A percentile compares a stretch with the other conserved stretches of the same genome.
Conservation (phyloP, 2,797 vertebrate genomes). For the Setipinna tenuifilis region DNA sequence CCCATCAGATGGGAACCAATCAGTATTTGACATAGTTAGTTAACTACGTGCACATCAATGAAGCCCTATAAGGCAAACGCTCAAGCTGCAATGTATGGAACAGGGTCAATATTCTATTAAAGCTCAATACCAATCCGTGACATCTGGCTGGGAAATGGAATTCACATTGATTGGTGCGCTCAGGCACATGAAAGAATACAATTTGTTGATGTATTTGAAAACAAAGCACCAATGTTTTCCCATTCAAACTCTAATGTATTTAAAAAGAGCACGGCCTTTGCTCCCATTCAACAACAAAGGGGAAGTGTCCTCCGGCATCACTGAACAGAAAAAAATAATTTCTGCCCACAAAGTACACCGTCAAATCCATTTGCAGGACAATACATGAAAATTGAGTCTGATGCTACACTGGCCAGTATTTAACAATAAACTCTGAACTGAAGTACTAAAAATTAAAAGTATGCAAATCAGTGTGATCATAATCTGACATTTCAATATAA, state of each 20-base stretch:
- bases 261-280: too few relatives aligned
- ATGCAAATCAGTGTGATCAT: background rate
- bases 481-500: background rate
- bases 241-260: background rate
- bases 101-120: background rate
- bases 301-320: too few relatives aligned
- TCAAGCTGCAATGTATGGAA: background rate
- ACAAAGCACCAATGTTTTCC: background rate
- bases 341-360: too few relatives aligned
- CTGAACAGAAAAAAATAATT: too few relatives aligned
- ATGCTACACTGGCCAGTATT: background rate
- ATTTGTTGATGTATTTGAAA: background rate
- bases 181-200: background rate
- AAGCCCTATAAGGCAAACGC: background rate
- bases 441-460: background rate
- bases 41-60: background rate
- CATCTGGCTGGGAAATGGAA: background rate
- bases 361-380: too few relatives aligned
- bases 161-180: background rate
- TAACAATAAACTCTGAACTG: background rate
- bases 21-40: background rate
- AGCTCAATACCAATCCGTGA: background rate
- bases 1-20: background rate
- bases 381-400: too few relatives aligned
- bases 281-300: too few relatives aligned